Evolutionary conservation across 2,888 invertebrate species (phyloP).

Genomic region (Apantesis nais): DNA sequence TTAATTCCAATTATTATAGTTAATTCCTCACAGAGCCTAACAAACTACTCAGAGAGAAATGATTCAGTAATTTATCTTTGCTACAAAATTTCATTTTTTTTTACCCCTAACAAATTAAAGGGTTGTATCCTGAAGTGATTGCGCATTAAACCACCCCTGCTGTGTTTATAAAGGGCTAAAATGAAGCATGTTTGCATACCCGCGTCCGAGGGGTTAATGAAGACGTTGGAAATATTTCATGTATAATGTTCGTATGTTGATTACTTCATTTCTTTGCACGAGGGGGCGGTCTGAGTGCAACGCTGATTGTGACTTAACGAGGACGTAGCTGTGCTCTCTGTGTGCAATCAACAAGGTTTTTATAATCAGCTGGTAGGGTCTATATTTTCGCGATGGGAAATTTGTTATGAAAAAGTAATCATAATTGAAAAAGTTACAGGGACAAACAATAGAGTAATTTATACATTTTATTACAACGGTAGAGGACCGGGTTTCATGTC

Average conservation of each 20-base stretch:
- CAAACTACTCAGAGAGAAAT: slow-evolving; percentile 7
- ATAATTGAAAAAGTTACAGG: not conserved
- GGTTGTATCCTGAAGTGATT: slow-evolving; percentile 19
- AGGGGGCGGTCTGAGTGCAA: not conserved
- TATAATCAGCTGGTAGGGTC: not conserved
- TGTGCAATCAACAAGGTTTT: not conserved
- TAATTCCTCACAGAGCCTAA: not conserved
- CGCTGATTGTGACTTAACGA: not conserved
- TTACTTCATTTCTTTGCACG: not conserved
- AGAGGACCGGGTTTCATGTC: not conserved
- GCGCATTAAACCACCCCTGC: slow-evolving; percentile 15
- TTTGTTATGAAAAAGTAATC: not conserved
- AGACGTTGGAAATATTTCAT: slow-evolving; percentile 10
- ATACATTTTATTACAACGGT: not conserved
- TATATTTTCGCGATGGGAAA: not conserved
- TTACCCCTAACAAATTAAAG: slow-evolving; percentile 15
- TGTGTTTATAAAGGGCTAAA: slow-evolving; percentile 16
- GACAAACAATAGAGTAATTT: not conserved
- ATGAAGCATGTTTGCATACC: slow-evolving; percentile 14
- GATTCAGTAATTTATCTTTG: slow-evolving; percentile 1
- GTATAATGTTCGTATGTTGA: slow-evolving; percentile 13
- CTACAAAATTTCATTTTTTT: slow-evolving; percentile 11
- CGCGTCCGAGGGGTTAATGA: slow-evolving; percentile 12
- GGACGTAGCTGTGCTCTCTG: not conserved
- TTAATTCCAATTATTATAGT: slow-evolving; percentile 3